Conservation (phyloP, 2,113 vertebrate species). For the Zosterops japonicus region DNA sequence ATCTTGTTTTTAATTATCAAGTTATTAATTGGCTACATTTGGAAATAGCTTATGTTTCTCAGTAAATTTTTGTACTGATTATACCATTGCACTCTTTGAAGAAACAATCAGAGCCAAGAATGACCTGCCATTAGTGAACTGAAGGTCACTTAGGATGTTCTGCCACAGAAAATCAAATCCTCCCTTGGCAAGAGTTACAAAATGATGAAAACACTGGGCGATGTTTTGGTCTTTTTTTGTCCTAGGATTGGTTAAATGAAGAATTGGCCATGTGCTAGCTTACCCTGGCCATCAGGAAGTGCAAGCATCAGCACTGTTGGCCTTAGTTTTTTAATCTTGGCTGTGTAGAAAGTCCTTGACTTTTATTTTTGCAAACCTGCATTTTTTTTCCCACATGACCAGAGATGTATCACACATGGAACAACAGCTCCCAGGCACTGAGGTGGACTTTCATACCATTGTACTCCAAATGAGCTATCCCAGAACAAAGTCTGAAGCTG, state of each 20-base stretch:
- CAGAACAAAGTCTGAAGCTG: neutral
- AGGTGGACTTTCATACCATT: neutral
- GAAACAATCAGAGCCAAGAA: neutral
- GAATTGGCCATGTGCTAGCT: neutral
- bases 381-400: neutral
- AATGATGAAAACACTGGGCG: neutral
- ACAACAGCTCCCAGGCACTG: neutral
- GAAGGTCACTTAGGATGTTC: constrained; percentile 1
- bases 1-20: neutral
- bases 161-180: neutral
- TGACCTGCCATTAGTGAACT: neutral
- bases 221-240: neutral
- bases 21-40: neutral
- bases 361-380: neutral
- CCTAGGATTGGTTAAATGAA: neutral
- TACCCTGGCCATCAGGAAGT: neutral
- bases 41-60: neutral
- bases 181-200: neutral
- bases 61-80: neutral
- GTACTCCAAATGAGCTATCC: neutral
- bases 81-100: neutral
- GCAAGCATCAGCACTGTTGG: neutral
- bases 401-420: neutral
- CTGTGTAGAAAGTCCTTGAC: neutral
- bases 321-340: neutral